phyloP scores from a whole-genome alignment of 2,888 invertebrate genomes.

The Phoenoteleia sp. region DNA sequence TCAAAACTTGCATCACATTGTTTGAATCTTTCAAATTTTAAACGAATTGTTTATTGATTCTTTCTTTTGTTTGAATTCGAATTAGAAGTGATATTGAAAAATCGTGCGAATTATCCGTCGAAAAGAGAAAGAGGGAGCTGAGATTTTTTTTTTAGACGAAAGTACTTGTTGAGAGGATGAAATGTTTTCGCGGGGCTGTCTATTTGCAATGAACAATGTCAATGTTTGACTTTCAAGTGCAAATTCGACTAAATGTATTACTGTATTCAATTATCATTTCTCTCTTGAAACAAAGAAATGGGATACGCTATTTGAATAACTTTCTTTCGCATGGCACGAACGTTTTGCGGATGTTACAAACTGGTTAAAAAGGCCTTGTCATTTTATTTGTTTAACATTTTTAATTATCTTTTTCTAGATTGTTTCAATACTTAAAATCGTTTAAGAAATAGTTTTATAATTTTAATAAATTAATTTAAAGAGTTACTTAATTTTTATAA shows the following conservation, averaged over 20 bases:
- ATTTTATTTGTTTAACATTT: no score
- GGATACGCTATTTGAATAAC: no score
- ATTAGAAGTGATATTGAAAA: background rate
- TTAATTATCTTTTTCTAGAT: no score
- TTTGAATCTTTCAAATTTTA: constrained; percentile 38
- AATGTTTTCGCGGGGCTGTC: constrained; percentile 17
- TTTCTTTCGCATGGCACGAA: no score
- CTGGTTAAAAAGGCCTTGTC: no score
- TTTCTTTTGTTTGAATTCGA: constrained; percentile 13
- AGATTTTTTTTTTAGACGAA: constrained; percentile 4
- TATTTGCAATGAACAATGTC: background rate
- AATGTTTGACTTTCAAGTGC: background rate
- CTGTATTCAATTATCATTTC: background rate
- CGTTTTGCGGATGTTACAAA: no score
- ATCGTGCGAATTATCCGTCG: constrained; percentile 9
- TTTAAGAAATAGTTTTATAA: no score
- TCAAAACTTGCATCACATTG: constrained; percentile 20
- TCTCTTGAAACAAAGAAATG: no score
- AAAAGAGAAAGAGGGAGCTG: constrained; percentile 3
- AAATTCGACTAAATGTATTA: background rate
- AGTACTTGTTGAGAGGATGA: constrained; percentile 25
- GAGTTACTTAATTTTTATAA: no score
- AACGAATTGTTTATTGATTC: constrained; percentile 13
- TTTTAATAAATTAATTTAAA: no score
- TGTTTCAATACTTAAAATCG: no score